phyloP scores from a whole-genome alignment of 1,140 invertebrate genomes.

The Pseudomyrmex sp. region DNA sequence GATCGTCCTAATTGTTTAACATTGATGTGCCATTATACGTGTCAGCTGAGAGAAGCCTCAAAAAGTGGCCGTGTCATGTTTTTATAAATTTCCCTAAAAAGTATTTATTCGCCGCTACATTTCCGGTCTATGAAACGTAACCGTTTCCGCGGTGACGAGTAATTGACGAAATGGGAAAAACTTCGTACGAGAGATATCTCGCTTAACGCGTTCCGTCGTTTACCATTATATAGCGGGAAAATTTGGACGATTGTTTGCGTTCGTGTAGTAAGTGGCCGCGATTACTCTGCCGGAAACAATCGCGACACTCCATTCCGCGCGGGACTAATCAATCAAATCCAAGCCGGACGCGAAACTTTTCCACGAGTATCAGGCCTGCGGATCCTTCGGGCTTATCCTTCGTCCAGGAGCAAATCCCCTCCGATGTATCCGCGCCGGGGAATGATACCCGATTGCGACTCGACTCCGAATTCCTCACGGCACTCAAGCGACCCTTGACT shows the following conservation, averaged over 20 bases:
- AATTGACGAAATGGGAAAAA: conserved; percentile 43
- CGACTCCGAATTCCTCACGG: conserved; percentile 70
- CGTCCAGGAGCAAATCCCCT: conserved; percentile 58
- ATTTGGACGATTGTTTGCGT: conserved; percentile 62
- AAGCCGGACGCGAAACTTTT: conserved; percentile 62
- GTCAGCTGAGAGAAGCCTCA: neutral
- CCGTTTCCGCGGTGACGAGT: conserved; percentile 11
- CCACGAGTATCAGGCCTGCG: conserved; percentile 61
- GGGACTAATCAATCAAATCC: conserved; percentile 74
- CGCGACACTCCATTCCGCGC: conserved; percentile 68
- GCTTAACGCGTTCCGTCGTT: neutral
- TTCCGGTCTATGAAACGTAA: neutral
- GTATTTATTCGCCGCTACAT: conserved; percentile 12
- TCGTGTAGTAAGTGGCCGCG: conserved; percentile 38
- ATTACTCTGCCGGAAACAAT: conserved; percentile 66
- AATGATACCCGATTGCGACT: conserved; percentile 60
- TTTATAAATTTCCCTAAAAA: neutral
- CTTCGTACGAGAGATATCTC: neutral
- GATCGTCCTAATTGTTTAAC: conserved; percentile 29
- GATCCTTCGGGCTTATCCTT: conserved; percentile 65
- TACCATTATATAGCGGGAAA: conserved; percentile 14
- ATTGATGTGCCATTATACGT: conserved; percentile 35
- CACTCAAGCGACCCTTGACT: conserved; percentile 81
- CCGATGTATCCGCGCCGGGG: conserved; percentile 15
- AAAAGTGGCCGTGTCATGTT: conserved; percentile 5